A percentile compares a stretch with the other conserved stretches of the same genome.
phyloP scores from a whole-genome alignment of 1,140 invertebrate genomes.

The Drosophila repleta region DNA sequence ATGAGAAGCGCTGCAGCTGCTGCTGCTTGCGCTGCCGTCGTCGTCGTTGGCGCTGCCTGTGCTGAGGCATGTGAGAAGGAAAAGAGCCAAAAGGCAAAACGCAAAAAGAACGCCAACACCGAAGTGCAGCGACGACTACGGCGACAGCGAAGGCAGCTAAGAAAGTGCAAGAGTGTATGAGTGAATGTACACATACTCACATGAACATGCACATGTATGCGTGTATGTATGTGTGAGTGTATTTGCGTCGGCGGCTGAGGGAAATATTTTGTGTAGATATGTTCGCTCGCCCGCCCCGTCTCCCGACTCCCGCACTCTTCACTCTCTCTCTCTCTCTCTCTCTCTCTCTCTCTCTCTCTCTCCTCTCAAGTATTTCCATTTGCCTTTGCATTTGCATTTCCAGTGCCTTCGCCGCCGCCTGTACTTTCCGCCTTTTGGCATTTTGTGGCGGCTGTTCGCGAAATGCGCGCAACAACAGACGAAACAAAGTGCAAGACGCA shows the following conservation, averaged over 20 bases:
- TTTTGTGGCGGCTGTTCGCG: slow-evolving; percentile 73
- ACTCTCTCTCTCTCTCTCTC: no score
- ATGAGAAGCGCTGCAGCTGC: slow-evolving; percentile 48
- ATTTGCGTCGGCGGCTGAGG: slow-evolving; percentile 60
- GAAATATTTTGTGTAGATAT: slow-evolving; percentile 59
- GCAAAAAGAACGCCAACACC: slow-evolving; percentile 75
- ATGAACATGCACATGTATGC: slow-evolving; percentile 1
- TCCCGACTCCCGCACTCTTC: no score
- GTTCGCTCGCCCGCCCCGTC: background rate
- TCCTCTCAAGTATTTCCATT: slow-evolving; percentile 14
- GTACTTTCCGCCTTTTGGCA: slow-evolving; percentile 78
- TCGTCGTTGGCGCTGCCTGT: background rate
- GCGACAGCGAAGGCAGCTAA: slow-evolving; percentile 44
- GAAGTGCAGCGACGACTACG: slow-evolving; percentile 67
- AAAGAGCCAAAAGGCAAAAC: slow-evolving; percentile 74
- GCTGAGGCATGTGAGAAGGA: slow-evolving; percentile 10
- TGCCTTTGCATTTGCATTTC: slow-evolving; percentile 42
- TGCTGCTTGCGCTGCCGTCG: slow-evolving; percentile 11
- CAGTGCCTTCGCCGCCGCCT: slow-evolving; percentile 60
- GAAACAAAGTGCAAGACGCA: slow-evolving; percentile 84
- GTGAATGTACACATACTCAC: slow-evolving; percentile 26
- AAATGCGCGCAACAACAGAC: slow-evolving; percentile 75
- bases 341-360: no score
- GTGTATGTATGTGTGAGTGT: slow-evolving; percentile 15
- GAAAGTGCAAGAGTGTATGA: slow-evolving; percentile 59